These are phyloP conservation scores for Amphibalanus amphitrite DNA, from an alignment of 1,140 invertebrate genomes.

Conservation along the genomic window DNA sequence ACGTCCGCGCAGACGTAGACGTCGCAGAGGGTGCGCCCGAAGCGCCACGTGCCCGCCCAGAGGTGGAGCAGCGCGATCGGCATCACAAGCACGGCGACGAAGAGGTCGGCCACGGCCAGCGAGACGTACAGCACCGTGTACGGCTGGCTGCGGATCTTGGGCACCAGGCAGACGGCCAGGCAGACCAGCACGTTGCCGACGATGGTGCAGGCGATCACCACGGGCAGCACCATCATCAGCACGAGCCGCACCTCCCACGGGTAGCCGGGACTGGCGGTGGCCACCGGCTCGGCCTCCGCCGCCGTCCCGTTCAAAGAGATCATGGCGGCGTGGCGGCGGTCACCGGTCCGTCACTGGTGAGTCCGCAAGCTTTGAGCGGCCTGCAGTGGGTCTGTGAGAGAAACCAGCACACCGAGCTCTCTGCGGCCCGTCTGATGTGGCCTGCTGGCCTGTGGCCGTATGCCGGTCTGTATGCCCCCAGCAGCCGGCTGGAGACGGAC, in stretches of 20 bases:
- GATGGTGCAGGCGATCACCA: slow-evolving; percentile 77
- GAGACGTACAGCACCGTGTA: slow-evolving; percentile 93
- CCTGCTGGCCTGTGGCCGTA: too few species aligned
- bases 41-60: slow-evolving; percentile 60
- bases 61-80: slow-evolving; percentile 75
- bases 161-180: slow-evolving; percentile 85
- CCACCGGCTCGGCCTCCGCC: too few species aligned
- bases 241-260: slow-evolving; percentile 24
- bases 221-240: slow-evolving; percentile 50
- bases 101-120: slow-evolving; percentile 91
- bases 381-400: too few species aligned
- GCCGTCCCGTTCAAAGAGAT: too few species aligned
- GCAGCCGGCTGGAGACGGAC: too few species aligned
- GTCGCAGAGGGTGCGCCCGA: slow-evolving; percentile 50
- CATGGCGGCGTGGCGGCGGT: too few species aligned
- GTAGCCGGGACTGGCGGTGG: neutral
- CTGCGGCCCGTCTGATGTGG: too few species aligned
- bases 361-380: too few species aligned
- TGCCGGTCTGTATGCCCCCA: too few species aligned
- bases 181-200: slow-evolving; percentile 91
- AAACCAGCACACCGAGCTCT: too few species aligned
- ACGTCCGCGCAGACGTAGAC: slow-evolving; percentile 86
- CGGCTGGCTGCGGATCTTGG: slow-evolving; percentile 87
- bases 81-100: slow-evolving; percentile 86
- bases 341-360: too few species aligned